Conservation (phyloP, 2,888 invertebrate species). For the Sesia bembeciformis region DNA sequence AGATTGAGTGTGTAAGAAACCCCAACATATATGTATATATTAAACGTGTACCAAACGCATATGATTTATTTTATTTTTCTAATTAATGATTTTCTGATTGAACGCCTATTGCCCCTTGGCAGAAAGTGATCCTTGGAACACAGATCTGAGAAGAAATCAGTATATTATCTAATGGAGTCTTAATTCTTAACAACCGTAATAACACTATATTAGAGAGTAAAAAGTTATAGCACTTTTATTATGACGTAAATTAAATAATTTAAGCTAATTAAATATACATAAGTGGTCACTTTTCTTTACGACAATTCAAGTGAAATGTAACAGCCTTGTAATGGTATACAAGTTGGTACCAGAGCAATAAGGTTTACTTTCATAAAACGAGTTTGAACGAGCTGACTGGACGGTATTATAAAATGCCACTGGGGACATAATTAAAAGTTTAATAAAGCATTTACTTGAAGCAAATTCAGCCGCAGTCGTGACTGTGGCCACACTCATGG, state of each 20-base stretch:
- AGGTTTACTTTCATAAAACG: conserved; percentile 54
- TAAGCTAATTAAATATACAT: conserved; percentile 14
- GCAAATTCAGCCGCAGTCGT: conserved; percentile 46
- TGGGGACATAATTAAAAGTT: conserved; percentile 4
- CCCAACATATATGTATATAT: too few species aligned
- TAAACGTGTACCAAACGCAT: too few species aligned
- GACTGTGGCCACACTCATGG: conserved; percentile 64
- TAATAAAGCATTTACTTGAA: conserved; percentile 32
- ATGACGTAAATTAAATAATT: conserved; percentile 16
- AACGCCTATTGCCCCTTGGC: too few species aligned
- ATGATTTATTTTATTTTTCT: too few species aligned
- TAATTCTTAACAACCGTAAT: not conserved
- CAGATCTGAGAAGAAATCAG: too few species aligned
- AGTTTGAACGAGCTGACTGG: conserved; percentile 24
- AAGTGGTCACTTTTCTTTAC: not conserved
- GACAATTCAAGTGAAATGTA: conserved; percentile 44
- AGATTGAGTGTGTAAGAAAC: too few species aligned
- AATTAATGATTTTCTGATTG: too few species aligned
- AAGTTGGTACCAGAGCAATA: not conserved
- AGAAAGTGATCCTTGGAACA: too few species aligned
- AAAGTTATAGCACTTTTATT: not conserved
- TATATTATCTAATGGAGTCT: too few species aligned
- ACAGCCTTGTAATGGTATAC: conserved; percentile 10
- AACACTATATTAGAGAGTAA: not conserved
- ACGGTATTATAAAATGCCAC: conserved; percentile 19